Evolutionary conservation across 2,113 vertebrate species (phyloP).

Genomic region (Cyprinodon tularosa): DNA sequence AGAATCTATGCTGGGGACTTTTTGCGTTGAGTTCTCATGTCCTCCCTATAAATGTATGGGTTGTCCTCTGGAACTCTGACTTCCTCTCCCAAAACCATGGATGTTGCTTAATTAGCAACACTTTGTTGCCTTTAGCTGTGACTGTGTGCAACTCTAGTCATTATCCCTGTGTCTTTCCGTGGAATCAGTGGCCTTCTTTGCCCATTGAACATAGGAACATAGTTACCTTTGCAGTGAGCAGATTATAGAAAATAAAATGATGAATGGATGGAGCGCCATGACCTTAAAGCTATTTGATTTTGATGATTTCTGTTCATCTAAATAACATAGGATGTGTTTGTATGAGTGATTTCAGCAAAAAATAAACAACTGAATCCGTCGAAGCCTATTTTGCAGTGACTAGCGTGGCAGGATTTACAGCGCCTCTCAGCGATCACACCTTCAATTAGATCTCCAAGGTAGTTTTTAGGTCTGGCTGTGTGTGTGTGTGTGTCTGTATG

Average conservation of each 20-base stretch:
- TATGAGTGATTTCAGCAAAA: conserved; percentile 61
- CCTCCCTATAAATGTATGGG: too few species aligned
- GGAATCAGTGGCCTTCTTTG: neutral
- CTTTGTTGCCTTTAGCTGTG: too few species aligned
- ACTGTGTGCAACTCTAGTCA: too few species aligned
- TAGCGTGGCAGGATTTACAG: conserved; percentile 64
- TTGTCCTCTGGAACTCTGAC: too few species aligned
- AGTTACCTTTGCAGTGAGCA: neutral
- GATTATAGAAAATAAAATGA: neutral
- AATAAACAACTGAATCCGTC: conserved; percentile 45
- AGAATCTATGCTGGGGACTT: neutral
- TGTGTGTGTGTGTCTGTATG: conserved; percentile 16
- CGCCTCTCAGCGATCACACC: conserved; percentile 54
- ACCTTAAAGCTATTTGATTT: conserved; percentile 24
- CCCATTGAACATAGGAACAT: neutral
- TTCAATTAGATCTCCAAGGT: conserved; percentile 64
- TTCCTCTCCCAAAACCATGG: too few species aligned
- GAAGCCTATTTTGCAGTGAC: conserved; percentile 53
- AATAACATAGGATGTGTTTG: conserved; percentile 18
- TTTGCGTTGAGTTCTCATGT: too few species aligned
- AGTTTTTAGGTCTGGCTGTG: conserved; percentile 13
- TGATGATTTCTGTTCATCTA: conserved; percentile 43
- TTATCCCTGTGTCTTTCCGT: neutral
- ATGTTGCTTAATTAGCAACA: too few species aligned
- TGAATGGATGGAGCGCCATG: neutral